These are phyloP conservation scores for Mixornis gularis DNA, from an alignment of 2,113 vertebrate species.

Conservation along the genomic window DNA sequence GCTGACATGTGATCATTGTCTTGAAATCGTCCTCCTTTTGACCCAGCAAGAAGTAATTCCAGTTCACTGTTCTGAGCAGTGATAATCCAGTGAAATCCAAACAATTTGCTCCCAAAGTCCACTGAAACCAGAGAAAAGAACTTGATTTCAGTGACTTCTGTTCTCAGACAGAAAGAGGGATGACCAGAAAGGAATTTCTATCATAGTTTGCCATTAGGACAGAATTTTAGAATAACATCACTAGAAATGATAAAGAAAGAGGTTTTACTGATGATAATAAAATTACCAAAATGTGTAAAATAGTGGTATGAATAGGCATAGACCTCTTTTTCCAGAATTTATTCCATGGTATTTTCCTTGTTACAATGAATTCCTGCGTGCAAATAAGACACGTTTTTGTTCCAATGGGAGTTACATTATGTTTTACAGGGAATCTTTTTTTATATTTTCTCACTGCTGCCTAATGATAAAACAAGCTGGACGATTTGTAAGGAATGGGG, in stretches of 20 bases:
- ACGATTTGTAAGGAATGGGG: neutral
- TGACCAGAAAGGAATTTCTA: neutral
- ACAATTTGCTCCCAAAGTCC: neutral
- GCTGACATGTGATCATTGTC: neutral
- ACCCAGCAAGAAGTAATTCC: neutral
- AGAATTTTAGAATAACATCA: neutral
- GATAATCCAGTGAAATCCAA: neutral
- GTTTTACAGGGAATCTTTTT: neutral
- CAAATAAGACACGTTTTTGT: neutral
- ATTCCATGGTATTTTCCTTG: neutral
- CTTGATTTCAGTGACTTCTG: neutral
- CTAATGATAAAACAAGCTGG: neutral
- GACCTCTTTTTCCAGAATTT: neutral
- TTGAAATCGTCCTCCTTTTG: neutral
- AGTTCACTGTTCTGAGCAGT: neutral
- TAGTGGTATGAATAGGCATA: neutral
- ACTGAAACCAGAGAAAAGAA: neutral
- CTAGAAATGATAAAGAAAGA: neutral
- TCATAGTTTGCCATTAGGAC: neutral
- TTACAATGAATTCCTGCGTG: neutral
- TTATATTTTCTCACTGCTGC: neutral
- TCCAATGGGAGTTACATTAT: neutral
- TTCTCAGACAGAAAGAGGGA: neutral
- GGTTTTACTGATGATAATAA: neutral
- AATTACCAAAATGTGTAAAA: neutral